Conservation (phyloP, 2,113 vertebrate species). For the Cromileptes altivelis region DNA sequence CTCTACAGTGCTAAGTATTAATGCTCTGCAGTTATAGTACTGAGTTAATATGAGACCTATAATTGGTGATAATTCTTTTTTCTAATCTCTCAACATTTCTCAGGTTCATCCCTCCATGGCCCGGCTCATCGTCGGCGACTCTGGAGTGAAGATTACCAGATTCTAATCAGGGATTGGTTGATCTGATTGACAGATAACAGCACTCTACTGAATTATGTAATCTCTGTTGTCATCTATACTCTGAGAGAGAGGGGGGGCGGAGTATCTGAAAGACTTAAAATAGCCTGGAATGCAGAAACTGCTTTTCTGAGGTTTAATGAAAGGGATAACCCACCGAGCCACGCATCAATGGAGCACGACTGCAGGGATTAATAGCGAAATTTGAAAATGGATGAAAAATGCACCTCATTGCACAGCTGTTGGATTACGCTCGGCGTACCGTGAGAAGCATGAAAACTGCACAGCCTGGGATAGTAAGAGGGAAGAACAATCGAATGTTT, state of each 20-base stretch:
- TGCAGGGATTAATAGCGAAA: slow-evolving; percentile 72
- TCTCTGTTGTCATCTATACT: slow-evolving; percentile 61
- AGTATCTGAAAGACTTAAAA: slow-evolving; percentile 52
- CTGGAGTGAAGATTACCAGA: slow-evolving; percentile 82
- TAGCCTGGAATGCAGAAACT: slow-evolving; percentile 73
- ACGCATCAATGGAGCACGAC: slow-evolving; percentile 57
- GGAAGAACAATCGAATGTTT: slow-evolving; percentile 76
- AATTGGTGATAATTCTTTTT: not conserved
- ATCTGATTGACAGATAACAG: slow-evolving; percentile 51
- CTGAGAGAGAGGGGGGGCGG: slow-evolving; percentile 12
- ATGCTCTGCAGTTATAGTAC: slow-evolving; percentile 12
- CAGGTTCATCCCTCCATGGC: slow-evolving; percentile 86
- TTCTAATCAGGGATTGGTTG: slow-evolving; percentile 80
- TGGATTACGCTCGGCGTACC: slow-evolving; percentile 68
- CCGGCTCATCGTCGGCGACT: slow-evolving; percentile 85
- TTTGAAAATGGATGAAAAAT: slow-evolving; percentile 78
- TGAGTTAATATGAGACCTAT: slow-evolving; percentile 2
- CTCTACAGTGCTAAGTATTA: not conserved
- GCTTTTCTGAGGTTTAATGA: slow-evolving; percentile 75
- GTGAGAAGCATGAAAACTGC: slow-evolving; percentile 74
- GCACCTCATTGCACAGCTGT: slow-evolving; percentile 77
- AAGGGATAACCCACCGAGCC: slow-evolving; percentile 78
- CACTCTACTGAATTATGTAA: slow-evolving; percentile 71
- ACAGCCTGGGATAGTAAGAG: slow-evolving; percentile 68
- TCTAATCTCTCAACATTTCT: slow-evolving; percentile 36